Percentiles rank a stretch among this genome's conserved stretches.
These are phyloP conservation scores for Musca vetustissima DNA, from an alignment of 1,140 invertebrate genomes.

Conservation along the genomic window DNA sequence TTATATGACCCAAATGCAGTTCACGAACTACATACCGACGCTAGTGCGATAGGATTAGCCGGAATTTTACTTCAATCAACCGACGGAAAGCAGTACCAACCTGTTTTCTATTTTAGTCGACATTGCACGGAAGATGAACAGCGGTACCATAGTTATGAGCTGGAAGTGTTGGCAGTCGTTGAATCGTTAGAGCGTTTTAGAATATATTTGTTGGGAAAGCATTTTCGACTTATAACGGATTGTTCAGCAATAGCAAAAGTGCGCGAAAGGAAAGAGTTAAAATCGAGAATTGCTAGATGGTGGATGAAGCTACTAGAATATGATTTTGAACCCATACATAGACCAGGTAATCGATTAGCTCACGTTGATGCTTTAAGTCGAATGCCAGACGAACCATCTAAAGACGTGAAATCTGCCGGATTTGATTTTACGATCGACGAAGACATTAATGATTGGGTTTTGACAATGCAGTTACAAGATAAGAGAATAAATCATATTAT, in stretches of 20 bases:
- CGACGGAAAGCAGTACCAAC: conserved; percentile 14
- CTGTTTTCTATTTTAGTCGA: conserved; percentile 29
- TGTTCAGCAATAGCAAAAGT: conserved; percentile 46
- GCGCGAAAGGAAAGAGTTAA: conserved; percentile 38
- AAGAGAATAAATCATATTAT: conserved; percentile 2
- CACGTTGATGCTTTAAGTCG: not conserved
- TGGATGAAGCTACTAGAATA: conserved; percentile 9
- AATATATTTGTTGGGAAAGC: conserved; percentile 51
- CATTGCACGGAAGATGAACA: conserved; percentile 32
- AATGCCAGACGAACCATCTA: not conserved
- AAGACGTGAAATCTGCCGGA: not conserved
- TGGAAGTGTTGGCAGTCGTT: conserved; percentile 29
- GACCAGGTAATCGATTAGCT: not conserved
- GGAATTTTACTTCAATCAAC: conserved; percentile 41
- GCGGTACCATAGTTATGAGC: conserved; percentile 46
- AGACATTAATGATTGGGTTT: not conserved
- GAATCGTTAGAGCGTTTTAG: conserved; percentile 28
- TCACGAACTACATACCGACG: conserved; percentile 41
- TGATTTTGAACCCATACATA: conserved; percentile 7
- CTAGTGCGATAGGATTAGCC: conserved; percentile 34
- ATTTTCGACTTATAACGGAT: conserved; percentile 50
- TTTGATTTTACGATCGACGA: not conserved
- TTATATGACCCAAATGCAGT: not conserved
- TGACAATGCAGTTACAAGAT: not conserved
- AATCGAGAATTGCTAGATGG: conserved; percentile 38